These are phyloP conservation scores for Onychomys leucogaster DNA, from an alignment of 2,797 vertebrate genomes.

Conservation along the genomic window DNA sequence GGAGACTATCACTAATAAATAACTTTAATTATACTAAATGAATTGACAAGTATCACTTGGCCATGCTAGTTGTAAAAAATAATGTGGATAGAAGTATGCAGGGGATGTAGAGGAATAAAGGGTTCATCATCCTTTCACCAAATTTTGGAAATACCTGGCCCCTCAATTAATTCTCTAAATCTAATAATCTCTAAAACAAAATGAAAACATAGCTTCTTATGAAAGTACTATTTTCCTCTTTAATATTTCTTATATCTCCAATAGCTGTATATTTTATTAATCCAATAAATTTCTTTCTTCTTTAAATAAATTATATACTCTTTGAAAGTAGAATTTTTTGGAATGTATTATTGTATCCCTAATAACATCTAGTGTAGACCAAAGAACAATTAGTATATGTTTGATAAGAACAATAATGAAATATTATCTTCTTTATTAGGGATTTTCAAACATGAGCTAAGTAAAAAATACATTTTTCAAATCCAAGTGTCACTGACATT, in stretches of 20 bases:
- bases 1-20: background rate
- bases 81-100: background rate
- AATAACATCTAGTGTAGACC: background rate
- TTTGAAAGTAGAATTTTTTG: background rate
- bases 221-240: background rate
- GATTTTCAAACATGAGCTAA: background rate
- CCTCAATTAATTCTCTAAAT: background rate
- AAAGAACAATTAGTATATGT: background rate
- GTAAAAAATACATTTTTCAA: background rate
- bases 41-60: background rate
- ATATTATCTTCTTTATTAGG: background rate
- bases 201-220: background rate
- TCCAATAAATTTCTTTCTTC: background rate
- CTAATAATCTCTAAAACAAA: background rate
- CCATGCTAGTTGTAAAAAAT: background rate
- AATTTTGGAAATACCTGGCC: background rate
- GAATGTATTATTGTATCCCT: background rate
- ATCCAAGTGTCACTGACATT: background rate
- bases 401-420: background rate
- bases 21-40: background rate
- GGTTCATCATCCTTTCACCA: background rate
- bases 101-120: background rate
- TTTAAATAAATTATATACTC: background rate
- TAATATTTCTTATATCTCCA: background rate
- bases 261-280: background rate